Percentiles rank a stretch among this genome's conserved stretches.
Evolutionary conservation across 2,113 vertebrate species (phyloP).

Genomic region (Oreochromis aureus): DNA sequence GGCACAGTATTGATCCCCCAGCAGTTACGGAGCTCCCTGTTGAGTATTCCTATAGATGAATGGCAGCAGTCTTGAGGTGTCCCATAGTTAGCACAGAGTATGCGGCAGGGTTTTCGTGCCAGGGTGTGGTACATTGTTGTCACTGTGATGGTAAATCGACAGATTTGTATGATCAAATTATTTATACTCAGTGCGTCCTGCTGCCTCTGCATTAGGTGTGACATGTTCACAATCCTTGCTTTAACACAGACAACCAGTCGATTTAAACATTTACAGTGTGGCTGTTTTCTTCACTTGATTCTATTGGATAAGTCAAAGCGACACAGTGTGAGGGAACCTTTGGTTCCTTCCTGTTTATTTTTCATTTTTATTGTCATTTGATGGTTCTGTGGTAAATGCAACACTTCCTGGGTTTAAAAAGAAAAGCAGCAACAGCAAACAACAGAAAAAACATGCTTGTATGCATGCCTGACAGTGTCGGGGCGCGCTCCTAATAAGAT

Average conservation of each 20-base stretch:
- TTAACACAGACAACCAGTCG: background rate
- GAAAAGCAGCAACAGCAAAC: background rate
- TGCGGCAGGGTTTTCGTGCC: slow-evolving; percentile 44
- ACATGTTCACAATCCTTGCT: slow-evolving; percentile 17
- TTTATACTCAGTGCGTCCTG: slow-evolving; percentile 15
- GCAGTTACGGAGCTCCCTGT: slow-evolving; percentile 44
- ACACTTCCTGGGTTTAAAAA: background rate
- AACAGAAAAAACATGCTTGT: background rate
- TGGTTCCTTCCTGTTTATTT: background rate
- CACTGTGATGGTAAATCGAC: slow-evolving; percentile 7
- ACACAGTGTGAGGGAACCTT: background rate
- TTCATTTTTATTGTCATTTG: background rate
- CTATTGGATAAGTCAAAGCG: background rate
- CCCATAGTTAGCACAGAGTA: slow-evolving; percentile 20
- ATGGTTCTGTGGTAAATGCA: background rate
- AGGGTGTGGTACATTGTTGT: slow-evolving; percentile 1
- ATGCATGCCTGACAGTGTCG: background rate
- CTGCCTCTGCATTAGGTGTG: slow-evolving; percentile 32
- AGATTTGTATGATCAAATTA: slow-evolving; percentile 40
- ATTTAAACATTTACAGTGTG: background rate
- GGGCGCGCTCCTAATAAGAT: background rate
- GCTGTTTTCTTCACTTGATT: background rate
- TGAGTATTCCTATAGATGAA: slow-evolving; percentile 45
- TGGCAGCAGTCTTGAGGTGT: slow-evolving; percentile 19
- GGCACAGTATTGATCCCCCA: slow-evolving; percentile 68